Percentiles rank a stretch among this genome's conserved stretches.
phyloP scores from a whole-genome alignment of 2,113 vertebrate species.

The Lagenorhynchus albirostris region DNA sequence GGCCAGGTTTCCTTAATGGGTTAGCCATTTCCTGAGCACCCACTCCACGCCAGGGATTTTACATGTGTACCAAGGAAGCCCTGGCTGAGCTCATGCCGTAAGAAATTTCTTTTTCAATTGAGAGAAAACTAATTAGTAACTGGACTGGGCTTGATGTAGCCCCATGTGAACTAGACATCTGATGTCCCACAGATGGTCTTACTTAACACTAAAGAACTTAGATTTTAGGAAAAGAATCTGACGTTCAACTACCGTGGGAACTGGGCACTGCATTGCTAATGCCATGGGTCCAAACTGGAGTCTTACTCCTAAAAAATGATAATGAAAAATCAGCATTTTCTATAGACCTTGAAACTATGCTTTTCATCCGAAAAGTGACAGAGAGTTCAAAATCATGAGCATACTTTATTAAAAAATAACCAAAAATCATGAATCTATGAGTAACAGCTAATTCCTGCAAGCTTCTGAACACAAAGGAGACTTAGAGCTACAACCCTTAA shows the following conservation, averaged over 20 bases:
- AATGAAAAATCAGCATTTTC: neutral
- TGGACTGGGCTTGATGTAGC: neutral
- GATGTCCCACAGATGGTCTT: conserved; percentile 43
- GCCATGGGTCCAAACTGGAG: neutral
- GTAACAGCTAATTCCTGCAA: neutral
- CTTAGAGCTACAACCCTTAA: neutral
- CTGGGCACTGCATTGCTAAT: neutral
- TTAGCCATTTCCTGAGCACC: neutral
- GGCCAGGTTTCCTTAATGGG: neutral
- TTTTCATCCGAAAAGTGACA: neutral
- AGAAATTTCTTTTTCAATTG: conserved; percentile 17
- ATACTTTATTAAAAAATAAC: conserved; percentile 16
- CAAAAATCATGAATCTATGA: neutral
- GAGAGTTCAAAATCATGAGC: neutral
- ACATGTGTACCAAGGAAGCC: conserved; percentile 19
- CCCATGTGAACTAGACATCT: conserved; percentile 20
- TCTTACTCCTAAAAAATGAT: neutral
- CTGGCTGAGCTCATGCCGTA: neutral
- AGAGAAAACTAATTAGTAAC: conserved; percentile 42
- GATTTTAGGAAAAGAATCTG: conserved; percentile 41
- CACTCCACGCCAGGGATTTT: neutral
- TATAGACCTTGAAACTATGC: neutral
- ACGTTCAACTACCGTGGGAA: neutral
- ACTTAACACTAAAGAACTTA: conserved; percentile 43
- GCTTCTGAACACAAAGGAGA: neutral